Percentiles rank a stretch among this genome's conserved stretches.
Evolutionary conservation across 2,113 vertebrate species (phyloP).

Genomic region (Theristicus caerulescens): DNA sequence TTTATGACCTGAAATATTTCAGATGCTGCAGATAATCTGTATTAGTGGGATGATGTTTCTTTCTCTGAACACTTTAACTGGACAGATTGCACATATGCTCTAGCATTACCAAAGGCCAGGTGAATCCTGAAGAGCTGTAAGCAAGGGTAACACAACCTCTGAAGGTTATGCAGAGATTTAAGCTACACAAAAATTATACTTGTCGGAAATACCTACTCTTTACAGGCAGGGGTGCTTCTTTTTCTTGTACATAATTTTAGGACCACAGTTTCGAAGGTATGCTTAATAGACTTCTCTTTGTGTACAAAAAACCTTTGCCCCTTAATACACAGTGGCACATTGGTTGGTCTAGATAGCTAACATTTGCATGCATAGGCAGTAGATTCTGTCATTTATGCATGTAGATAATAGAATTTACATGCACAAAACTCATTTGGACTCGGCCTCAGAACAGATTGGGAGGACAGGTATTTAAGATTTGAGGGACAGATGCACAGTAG

Average conservation of each 20-base stretch:
- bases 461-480: slow-evolving; percentile 57
- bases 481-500: slow-evolving; percentile 50
- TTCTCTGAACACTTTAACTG: neutral
- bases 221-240: neutral
- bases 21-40: neutral
- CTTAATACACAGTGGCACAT: neutral
- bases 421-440: slow-evolving; percentile 47
- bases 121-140: neutral
- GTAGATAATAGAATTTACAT: slow-evolving; percentile 64
- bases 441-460: slow-evolving; percentile 41
- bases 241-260: neutral
- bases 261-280: neutral
- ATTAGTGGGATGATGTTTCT: neutral
- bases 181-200: neutral
- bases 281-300: neutral
- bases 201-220: neutral
- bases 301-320: neutral
- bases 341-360: neutral
- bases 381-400: slow-evolving; percentile 53
- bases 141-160: neutral
- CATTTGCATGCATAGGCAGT: slow-evolving; percentile 38
- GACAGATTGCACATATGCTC: neutral
- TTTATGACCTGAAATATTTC: neutral
- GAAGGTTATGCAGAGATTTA: slow-evolving; percentile 35
- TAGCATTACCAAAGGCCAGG: neutral